A percentile compares a stretch with the other conserved stretches of the same genome.
phyloP scores from a whole-genome alignment of 2,888 invertebrate species.

The Bimastos eiseni region DNA sequence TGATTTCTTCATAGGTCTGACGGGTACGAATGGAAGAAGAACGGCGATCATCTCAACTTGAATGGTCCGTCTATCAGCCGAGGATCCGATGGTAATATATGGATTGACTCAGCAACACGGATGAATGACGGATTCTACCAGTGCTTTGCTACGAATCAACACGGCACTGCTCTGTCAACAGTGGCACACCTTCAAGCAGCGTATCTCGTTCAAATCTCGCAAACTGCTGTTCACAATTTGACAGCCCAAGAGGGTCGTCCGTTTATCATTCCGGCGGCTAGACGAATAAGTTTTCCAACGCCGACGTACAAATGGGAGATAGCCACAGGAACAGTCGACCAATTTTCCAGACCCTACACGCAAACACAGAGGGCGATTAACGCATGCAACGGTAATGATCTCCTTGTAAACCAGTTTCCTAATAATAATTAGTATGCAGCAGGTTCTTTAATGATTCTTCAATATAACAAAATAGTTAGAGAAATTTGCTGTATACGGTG shows the following conservation, averaged over 20 bases:
- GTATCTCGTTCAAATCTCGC: not conserved
- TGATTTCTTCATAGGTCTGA: too few relatives aligned
- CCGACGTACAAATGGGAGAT: not conserved
- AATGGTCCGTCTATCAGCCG: too few relatives aligned
- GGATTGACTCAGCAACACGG: not conserved
- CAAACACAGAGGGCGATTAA: not conserved
- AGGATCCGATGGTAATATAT: not conserved
- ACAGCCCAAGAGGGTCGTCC: not conserved
- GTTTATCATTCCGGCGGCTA: not conserved
- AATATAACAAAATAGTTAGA: not conserved
- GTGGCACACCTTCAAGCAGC: not conserved
- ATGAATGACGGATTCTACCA: not conserved
- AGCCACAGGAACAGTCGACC: not conserved
- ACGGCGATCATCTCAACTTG: too few relatives aligned
- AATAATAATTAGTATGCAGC: not conserved
- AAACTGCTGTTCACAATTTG: not conserved
- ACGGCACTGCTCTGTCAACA: not conserved
- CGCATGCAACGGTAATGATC: not conserved
- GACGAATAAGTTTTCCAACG: not conserved
- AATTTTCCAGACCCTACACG: not conserved
- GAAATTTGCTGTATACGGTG: too few relatives aligned
- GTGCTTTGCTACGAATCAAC: not conserved
- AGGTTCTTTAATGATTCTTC: not conserved
- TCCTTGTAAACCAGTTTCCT: not conserved
- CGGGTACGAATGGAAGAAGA: too few relatives aligned